phyloP scores from a whole-genome alignment of 1,140 invertebrate genomes.

The Vanessa tameamea region DNA sequence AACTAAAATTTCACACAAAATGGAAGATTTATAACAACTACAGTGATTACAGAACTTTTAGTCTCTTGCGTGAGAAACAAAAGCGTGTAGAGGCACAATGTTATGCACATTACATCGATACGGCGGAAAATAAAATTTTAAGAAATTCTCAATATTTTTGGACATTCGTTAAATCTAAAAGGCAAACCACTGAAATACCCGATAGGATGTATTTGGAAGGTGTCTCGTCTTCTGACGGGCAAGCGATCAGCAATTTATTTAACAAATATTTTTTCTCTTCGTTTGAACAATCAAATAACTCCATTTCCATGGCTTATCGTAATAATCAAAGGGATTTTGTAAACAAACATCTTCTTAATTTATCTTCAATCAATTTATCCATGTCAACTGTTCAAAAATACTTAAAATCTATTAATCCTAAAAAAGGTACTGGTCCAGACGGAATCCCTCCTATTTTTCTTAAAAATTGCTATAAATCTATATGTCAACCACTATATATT shows the following conservation, averaged over 20 bases:
- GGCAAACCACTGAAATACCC: not conserved
- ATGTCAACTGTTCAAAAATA: constrained; percentile 7
- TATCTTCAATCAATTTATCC: constrained; percentile 7
- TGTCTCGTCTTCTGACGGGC: not conserved
- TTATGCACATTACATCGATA: not conserved
- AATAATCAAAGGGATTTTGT: not conserved
- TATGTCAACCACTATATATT: constrained; percentile 2
- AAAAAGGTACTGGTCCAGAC: constrained; percentile 1
- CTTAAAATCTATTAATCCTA: constrained; percentile 1
- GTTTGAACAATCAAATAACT: not conserved
- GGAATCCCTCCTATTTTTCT: constrained; percentile 6
- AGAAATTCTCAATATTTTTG: not conserved
- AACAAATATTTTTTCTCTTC: constrained; percentile 6
- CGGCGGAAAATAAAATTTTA: not conserved
- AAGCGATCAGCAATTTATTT: constrained; percentile 2
- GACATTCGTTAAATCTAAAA: not conserved
- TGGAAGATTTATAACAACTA: constrained; percentile 39
- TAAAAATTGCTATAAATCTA: constrained; percentile 11
- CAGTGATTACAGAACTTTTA: constrained; percentile 36
- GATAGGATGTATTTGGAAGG: no score
- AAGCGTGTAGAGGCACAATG: constrained; percentile 6
- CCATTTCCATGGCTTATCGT: not conserved
- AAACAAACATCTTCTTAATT: not conserved
- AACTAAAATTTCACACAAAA: constrained; percentile 40
- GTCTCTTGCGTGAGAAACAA: constrained; percentile 17